phyloP scores from a whole-genome alignment of 1,140 invertebrate genomes.

The Drosophila mojavensis region DNA sequence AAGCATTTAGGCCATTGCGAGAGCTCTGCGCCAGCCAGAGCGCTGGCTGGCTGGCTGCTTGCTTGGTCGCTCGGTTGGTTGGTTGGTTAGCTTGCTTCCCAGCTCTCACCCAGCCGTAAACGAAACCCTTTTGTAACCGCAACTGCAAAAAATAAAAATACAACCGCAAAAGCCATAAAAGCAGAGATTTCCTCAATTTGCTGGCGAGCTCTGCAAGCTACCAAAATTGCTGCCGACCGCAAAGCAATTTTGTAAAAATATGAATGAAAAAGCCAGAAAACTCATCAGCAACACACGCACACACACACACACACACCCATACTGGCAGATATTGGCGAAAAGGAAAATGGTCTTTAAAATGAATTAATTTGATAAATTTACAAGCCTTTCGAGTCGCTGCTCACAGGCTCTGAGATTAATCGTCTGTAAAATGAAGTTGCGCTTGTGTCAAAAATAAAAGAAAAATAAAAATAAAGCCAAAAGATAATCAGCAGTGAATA shows the following conservation, averaged over 20 bases:
- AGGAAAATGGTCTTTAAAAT: slow-evolving; percentile 46
- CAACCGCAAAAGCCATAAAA: slow-evolving; percentile 74
- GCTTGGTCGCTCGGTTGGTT: neutral
- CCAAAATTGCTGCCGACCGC: slow-evolving; percentile 61
- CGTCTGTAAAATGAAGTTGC: slow-evolving; percentile 48
- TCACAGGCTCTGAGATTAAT: slow-evolving; percentile 49
- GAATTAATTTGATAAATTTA: slow-evolving; percentile 57
- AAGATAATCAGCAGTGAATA: slow-evolving; percentile 1
- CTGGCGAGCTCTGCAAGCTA: slow-evolving; percentile 20
- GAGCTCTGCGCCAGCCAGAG: slow-evolving; percentile 8
- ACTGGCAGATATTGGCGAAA: neutral
- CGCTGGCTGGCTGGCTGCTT: neutral
- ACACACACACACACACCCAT: neutral
- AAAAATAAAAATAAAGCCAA: neutral
- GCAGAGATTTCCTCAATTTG: slow-evolving; percentile 60
- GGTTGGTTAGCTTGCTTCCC: neutral
- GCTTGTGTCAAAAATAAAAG: slow-evolving; percentile 7
- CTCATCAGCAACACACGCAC: slow-evolving; percentile 26
- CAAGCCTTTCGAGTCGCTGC: slow-evolving; percentile 28
- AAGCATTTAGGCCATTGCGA: slow-evolving; percentile 66
- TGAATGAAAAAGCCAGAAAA: slow-evolving; percentile 46
- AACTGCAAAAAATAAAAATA: slow-evolving; percentile 15
- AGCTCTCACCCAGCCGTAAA: slow-evolving; percentile 53
- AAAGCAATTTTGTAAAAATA: slow-evolving; percentile 67
- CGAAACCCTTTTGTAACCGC: slow-evolving; percentile 60